Evolutionary conservation across 1,140 invertebrate species (phyloP).

Genomic region (Euborellia annulipes): DNA sequence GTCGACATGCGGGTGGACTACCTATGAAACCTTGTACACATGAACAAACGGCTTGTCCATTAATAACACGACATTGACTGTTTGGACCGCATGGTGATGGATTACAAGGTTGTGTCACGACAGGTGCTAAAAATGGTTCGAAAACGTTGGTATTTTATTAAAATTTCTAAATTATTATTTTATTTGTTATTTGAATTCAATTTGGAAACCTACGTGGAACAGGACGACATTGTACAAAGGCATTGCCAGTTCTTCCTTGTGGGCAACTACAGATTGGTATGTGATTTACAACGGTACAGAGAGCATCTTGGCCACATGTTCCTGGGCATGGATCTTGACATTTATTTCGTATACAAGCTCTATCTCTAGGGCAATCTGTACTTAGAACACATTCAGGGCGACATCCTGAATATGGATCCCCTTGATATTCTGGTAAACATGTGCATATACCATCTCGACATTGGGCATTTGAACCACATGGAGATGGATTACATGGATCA

Average conservation of each 20-base stretch:
- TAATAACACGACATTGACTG: constrained; percentile 32
- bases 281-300: constrained; percentile 19
- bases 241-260: constrained; percentile 19
- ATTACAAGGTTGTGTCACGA: constrained; percentile 29
- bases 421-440: constrained; percentile 22
- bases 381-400: constrained; percentile 18
- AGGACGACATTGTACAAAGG: constrained; percentile 16
- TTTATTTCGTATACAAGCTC: constrained; percentile 22
- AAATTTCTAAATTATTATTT: no score
- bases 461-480: constrained; percentile 30
- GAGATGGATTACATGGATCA: constrained; percentile 35
- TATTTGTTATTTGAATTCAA: not conserved
- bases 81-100: constrained; percentile 39
- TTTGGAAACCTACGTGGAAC: constrained; percentile 20
- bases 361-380: constrained; percentile 21
- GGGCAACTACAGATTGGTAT: constrained; percentile 19
- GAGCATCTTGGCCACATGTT: constrained; percentile 20
- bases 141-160: no score
- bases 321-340: constrained; percentile 24
- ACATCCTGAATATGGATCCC: constrained; percentile 26
- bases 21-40: constrained; percentile 33
- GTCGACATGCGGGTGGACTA: constrained; percentile 33
- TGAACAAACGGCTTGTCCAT: constrained; percentile 32
- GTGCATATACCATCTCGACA: constrained; percentile 26
- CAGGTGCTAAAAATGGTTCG: constrained; percentile 16